Conservation (phyloP, 1,140 invertebrate species). For the Agraylea sexmaculata region DNA sequence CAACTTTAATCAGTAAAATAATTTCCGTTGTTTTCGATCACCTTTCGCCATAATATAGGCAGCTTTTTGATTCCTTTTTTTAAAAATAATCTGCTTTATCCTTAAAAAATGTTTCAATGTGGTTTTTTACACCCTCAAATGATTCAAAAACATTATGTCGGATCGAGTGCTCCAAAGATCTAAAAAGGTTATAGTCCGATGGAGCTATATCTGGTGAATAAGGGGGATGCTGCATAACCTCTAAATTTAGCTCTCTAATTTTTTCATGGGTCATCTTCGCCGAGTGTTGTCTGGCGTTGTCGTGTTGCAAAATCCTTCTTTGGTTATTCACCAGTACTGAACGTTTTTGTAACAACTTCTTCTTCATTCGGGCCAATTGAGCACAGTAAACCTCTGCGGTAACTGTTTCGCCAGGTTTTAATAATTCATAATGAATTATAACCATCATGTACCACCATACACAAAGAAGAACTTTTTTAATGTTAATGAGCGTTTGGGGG, state of each 20-base stretch:
- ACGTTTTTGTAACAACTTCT: not conserved
- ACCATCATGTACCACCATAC: not conserved
- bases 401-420: slow-evolving; percentile 1
- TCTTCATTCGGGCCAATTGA: not conserved
- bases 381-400: slow-evolving; percentile 3
- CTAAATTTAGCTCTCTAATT: slow-evolving; percentile 4
- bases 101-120: not conserved
- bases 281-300: slow-evolving; percentile 4
- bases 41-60: slow-evolving; percentile 4
- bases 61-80: slow-evolving; percentile 7
- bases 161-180: not conserved
- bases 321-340: slow-evolving; percentile 4
- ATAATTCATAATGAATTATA: slow-evolving; percentile 1
- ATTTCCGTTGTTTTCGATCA: too few species aligned
- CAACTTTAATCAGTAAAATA: too few species aligned
- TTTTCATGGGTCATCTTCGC: slow-evolving; percentile 3
- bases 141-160: not conserved
- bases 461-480: too few species aligned
- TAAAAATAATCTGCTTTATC: not conserved
- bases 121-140: not conserved
- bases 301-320: slow-evolving; percentile 1
- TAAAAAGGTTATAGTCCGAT: slow-evolving; percentile 2
- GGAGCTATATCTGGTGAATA: slow-evolving; percentile 5
- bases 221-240: not conserved
- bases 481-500: too few species aligned